Conservation (phyloP, 2,797 vertebrate species). For the Hemitrygon akajei region DNA sequence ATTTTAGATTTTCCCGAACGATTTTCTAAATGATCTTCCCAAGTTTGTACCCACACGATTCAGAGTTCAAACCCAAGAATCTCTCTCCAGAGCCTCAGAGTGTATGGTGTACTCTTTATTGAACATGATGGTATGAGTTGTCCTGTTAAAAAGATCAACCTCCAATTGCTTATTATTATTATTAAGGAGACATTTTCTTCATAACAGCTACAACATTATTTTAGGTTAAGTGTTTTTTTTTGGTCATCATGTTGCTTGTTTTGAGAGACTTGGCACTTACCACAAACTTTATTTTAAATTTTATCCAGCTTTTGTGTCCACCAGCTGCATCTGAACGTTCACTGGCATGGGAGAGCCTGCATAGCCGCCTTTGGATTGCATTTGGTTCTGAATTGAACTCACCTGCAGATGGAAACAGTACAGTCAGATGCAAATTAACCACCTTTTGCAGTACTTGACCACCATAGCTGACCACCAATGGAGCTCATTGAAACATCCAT, state of each 20-base stretch:
- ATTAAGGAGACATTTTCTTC: background rate
- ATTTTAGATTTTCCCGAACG: background rate
- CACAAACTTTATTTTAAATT: constrained; percentile 42
- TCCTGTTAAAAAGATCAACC: background rate
- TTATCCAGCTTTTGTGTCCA: constrained; percentile 80
- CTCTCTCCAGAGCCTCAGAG: background rate
- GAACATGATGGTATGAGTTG: background rate
- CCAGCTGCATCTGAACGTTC: constrained; percentile 73
- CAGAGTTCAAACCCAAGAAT: background rate
- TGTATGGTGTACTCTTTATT: background rate
- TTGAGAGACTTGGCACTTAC: constrained; percentile 49
- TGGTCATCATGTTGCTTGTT: background rate
- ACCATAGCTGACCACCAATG: background rate
- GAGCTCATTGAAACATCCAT: constrained; percentile 39
- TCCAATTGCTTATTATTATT: background rate
- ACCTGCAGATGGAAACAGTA: constrained; percentile 53
- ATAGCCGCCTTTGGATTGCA: constrained; percentile 82
- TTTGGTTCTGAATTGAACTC: constrained; percentile 79
- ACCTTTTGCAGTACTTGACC: constrained; percentile 16
- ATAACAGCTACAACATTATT: background rate
- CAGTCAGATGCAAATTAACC: background rate
- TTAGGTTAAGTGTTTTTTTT: background rate
- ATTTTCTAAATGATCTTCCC: background rate
- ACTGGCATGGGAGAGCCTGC: constrained; percentile 62
- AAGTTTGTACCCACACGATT: background rate